phyloP scores from a whole-genome alignment of 2,113 vertebrate species.

The Neolamprologus brichardi region DNA sequence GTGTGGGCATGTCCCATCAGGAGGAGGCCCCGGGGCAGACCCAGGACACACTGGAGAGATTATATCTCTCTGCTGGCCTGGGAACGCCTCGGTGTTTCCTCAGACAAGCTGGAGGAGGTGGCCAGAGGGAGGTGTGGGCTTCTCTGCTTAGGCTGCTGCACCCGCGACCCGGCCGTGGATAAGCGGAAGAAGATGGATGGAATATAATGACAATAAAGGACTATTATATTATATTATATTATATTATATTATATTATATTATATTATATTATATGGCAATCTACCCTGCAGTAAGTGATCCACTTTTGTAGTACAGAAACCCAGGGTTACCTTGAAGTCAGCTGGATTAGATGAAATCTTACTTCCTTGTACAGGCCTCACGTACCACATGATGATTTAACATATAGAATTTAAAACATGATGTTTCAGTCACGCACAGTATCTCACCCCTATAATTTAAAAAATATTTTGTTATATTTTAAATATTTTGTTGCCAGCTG shows the following conservation, averaged over 20 bases:
- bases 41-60: not conserved
- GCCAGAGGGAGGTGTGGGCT: not conserved
- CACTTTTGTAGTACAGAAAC: not conserved
- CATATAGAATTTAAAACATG: not conserved
- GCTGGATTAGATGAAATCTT: not conserved
- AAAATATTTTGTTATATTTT: not conserved
- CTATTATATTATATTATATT: not conserved
- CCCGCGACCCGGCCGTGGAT: not conserved
- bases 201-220: not conserved
- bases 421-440: not conserved
- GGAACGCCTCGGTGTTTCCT: not conserved
- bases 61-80: not conserved
- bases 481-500: not conserved
- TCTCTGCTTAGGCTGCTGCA: not conserved
- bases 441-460: not conserved
- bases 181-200: not conserved
- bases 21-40: accelerated
- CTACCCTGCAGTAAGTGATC: not conserved
- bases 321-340: not conserved
- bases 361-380: not conserved
- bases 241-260: not conserved
- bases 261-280: not conserved
- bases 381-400: not conserved
- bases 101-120: not conserved
- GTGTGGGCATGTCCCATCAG: not conserved